Conservation (phyloP, 2,797 vertebrate genomes). For the Okamejei kenojei region DNA sequence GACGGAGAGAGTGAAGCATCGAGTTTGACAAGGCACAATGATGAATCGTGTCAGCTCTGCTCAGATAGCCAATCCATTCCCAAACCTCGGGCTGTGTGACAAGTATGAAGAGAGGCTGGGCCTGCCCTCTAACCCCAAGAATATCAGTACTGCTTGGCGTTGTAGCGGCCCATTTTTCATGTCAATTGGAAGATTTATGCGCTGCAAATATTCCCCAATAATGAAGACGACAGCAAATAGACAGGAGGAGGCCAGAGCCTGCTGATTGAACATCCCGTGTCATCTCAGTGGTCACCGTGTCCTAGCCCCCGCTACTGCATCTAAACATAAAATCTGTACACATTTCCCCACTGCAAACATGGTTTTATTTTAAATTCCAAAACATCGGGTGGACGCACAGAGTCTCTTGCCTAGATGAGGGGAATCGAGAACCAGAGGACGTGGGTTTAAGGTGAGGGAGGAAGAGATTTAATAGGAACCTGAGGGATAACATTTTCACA, state of each 20-base stretch:
- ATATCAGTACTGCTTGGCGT: background rate
- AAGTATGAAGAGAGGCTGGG: background rate
- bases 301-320: no score
- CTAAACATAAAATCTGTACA: background rate
- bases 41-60: background rate
- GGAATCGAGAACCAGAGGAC: background rate
- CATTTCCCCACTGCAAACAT: background rate
- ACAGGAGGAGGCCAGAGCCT: background rate
- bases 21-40: background rate
- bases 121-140: background rate
- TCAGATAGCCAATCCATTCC: conserved; percentile 6
- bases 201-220: background rate
- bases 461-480: no score
- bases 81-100: background rate
- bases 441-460: no score
- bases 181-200: conserved; percentile 3
- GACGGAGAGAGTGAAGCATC: background rate
- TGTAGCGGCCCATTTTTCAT: background rate
- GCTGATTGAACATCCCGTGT: background rate
- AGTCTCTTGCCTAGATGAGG: background rate
- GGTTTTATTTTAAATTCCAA: background rate
- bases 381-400: no score
- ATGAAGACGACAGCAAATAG: background rate
- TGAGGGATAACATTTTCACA: no score
- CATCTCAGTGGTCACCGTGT: background rate